Base-by-base conservation (phyloP, 2,797 vertebrate genomes). In the Taenioides sp. region DNA sequence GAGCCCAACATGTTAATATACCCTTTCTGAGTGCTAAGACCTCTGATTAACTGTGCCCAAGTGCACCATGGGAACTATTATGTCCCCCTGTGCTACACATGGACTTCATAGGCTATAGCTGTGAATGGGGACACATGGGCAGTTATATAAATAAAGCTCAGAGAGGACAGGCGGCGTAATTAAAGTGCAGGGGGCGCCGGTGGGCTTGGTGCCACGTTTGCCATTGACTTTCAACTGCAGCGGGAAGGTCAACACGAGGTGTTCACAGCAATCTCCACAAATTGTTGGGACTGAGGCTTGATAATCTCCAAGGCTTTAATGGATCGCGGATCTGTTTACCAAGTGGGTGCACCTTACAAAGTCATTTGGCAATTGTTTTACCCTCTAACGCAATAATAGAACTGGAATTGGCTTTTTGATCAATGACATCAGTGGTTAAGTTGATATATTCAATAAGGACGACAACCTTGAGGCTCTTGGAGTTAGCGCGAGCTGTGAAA, bases 341-440 rank as follows among this genome's bases (percentile, higher is more conserved):
- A 92, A 92, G 92, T 87, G 87, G 87, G 85, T 88, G 85, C 87
- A 87, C 88, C 89, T 87, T 80, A 81, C 92, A 94, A 94, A 94
- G 93, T 94, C 92, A 92, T 91, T 90, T 87, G 87, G 83, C 86
- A 92, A 92, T 93, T 90, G 89, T 90, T 92, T 91, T 90, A 87
- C 88, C 89, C 90, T 86, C 90, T 90, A 91, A 91, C 84, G 80
- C 84, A 91, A 91, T 92, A 92, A 93, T 89, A 92, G 88, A 91
- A 91, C 81, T 90, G 89, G 89, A 93, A 94, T 93, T 88, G 91
- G 89, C 88, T 93, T 92, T 92, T 92, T 93, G 92, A 93, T 94
- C 90, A 92, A 92, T 93, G 91, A 90, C 92, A 93, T 92, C 86
- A 88, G 87, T 88, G 87, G 85, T 91, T 93, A 92, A 90, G 90